A percentile compares a stretch with the other conserved stretches of the same genome.
Evolutionary conservation across 92 coral and sea anemone genomes (phyloP).

Genomic region (Zoanthus solanderi): DNA sequence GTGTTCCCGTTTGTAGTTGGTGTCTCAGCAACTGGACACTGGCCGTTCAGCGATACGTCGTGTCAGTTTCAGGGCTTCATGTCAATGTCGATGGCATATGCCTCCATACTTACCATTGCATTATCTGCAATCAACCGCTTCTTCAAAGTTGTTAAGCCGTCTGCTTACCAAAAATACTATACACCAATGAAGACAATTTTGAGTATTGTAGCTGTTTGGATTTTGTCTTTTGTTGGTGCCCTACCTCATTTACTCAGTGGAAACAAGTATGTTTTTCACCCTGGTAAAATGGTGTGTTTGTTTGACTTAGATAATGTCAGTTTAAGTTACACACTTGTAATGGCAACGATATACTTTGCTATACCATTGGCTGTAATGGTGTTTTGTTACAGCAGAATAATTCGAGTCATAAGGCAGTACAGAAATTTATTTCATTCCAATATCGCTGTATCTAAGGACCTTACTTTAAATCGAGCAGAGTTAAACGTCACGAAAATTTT

Average conservation of each 20-base stretch:
- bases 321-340: constrained; percentile 1
- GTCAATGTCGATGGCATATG: constrained; percentile 38
- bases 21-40: constrained; percentile 27
- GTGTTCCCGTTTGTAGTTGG: constrained; percentile 39
- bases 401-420: constrained; percentile 26
- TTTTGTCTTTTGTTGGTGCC: constrained; percentile 25
- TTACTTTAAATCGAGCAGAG: constrained; percentile 10
- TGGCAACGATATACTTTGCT: constrained; percentile 19
- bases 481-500: constrained; percentile 27
- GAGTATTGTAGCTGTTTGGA: constrained; percentile 31
- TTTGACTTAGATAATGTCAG: constrained; percentile 29
- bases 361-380: constrained; percentile 33
- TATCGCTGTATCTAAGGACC: not conserved
- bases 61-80: constrained; percentile 39
- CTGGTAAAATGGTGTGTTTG: constrained; percentile 39
- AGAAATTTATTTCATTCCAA: not conserved
- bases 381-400: constrained; percentile 19
- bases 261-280: constrained; percentile 44
- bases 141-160: constrained; percentile 39
- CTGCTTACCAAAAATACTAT: not conserved
- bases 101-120: constrained; percentile 35
- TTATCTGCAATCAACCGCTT: constrained; percentile 41
- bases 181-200: constrained; percentile 30
- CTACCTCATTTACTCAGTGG: constrained; percentile 29
- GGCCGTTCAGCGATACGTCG: constrained; percentile 31